phyloP scores from a whole-genome alignment of 2,113 vertebrate species.

The Clarias magur region DNA sequence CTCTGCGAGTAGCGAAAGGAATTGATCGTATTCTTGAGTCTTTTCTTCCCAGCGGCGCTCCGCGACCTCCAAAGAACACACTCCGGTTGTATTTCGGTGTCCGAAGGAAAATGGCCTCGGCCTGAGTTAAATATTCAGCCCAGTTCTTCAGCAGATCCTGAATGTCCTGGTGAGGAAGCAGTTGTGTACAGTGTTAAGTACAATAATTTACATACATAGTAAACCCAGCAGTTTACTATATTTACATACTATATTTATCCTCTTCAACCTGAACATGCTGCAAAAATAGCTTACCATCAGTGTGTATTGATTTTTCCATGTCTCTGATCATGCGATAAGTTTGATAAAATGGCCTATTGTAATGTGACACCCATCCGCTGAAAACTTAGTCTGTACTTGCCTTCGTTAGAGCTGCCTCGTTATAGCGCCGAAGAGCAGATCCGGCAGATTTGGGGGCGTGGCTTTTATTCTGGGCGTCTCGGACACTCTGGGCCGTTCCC shows the following conservation, averaged over 20 bases:
- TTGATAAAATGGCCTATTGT: background rate
- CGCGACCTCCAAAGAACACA: slow-evolving; percentile 78
- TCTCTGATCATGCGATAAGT: no score
- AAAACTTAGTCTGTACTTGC: no score
- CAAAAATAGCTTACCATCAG: no score
- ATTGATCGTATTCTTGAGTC: slow-evolving; percentile 81
- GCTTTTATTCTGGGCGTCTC: slow-evolving; percentile 80
- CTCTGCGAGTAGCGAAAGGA: slow-evolving; percentile 85
- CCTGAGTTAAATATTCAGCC: slow-evolving; percentile 76
- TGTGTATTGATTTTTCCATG: background rate
- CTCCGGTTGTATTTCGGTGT: slow-evolving; percentile 78
- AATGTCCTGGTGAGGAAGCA: slow-evolving; percentile 78
- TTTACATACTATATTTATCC: no score
- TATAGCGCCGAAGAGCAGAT: slow-evolving; percentile 86
- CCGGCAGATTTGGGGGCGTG: slow-evolving; percentile 83
- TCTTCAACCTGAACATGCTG: no score
- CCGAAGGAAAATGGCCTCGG: slow-evolving; percentile 81
- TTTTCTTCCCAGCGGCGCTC: slow-evolving; percentile 71
- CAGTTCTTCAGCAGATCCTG: slow-evolving; percentile 85
- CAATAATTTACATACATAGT: no score
- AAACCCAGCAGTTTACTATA: background rate
- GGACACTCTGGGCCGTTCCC: slow-evolving; percentile 83
- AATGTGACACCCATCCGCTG: no score
- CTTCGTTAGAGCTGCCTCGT: slow-evolving; percentile 83
- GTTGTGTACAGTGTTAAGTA: background rate